These are phyloP conservation scores for Hylyphantes graminicola DNA, from an alignment of 1,140 invertebrate genomes.

Conservation along the genomic window DNA sequence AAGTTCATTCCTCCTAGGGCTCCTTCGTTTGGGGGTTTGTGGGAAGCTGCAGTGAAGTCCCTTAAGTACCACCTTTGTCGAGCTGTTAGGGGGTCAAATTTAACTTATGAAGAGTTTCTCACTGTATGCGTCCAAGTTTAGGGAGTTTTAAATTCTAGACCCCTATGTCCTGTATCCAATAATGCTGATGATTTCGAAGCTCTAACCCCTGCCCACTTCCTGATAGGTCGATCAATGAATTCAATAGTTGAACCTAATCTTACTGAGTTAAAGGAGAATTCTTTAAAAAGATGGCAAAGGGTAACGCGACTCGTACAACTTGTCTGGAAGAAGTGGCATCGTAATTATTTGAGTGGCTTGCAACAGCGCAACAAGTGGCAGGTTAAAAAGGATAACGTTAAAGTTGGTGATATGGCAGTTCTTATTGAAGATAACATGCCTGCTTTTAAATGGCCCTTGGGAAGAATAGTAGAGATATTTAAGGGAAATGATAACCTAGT, in stretches of 20 bases:
- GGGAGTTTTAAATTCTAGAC: slow-evolving; percentile 28
- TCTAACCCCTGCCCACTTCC: slow-evolving; percentile 63
- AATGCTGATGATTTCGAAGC: slow-evolving; percentile 64
- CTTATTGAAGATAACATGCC: slow-evolving; percentile 5
- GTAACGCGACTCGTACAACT: not conserved
- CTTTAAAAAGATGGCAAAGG: slow-evolving; percentile 7
- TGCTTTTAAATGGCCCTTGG: slow-evolving; percentile 3
- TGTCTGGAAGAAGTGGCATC: not conserved
- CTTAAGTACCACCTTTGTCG: slow-evolving; percentile 62
- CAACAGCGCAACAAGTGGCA: slow-evolving; percentile 18
- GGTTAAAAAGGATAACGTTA: not conserved
- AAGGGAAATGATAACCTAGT: not conserved
- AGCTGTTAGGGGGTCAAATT: not conserved
- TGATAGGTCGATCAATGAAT: too few relatives aligned
- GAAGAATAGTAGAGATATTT: not conserved
- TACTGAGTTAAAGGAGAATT: not conserved
- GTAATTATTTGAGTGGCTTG: not conserved
- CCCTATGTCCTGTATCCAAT: slow-evolving; percentile 62
- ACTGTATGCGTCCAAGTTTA: slow-evolving; percentile 65
- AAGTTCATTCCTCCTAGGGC: slow-evolving; percentile 68
- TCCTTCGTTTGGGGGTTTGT: slow-evolving; percentile 65
- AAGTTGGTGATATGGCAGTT: not conserved
- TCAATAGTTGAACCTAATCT: too few relatives aligned
- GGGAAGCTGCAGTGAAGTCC: slow-evolving; percentile 54
- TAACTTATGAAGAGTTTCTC: slow-evolving; percentile 64